Conservation (phyloP, 2,113 vertebrate genomes). For the Thamnophis sirtalis region DNA sequence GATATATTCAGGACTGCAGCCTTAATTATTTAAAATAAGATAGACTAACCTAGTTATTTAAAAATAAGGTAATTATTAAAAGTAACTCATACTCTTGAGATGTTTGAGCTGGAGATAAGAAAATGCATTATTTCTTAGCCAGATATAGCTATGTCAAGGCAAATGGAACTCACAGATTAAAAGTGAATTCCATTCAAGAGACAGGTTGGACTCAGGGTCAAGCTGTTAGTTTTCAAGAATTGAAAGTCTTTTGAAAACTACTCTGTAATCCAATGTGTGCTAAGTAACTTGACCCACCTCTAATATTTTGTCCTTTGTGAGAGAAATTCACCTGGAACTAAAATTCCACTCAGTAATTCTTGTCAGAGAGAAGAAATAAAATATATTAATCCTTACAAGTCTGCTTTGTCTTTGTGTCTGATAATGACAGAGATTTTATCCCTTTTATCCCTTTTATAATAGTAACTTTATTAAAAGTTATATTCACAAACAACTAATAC, state of each 20-base stretch:
- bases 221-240: conserved; percentile 9
- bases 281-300: conserved; percentile 7
- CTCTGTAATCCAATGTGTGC: background rate
- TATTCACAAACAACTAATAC: background rate
- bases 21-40: background rate
- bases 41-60: background rate
- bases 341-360: conserved; percentile 43
- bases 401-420: conserved; percentile 42
- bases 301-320: conserved; percentile 23
- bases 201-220: background rate
- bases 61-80: background rate
- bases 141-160: conserved; percentile 16
- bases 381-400: conserved; percentile 32
- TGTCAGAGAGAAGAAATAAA: conserved; percentile 36
- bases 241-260: background rate
- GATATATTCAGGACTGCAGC: background rate
- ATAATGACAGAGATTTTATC: conserved; percentile 40
- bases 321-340: conserved; percentile 30
- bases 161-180: background rate
- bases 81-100: background rate
- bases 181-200: background rate
- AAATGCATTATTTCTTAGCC: conserved; percentile 5
- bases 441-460: conserved; percentile 16
- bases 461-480: background rate
- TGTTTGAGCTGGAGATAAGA: background rate